phyloP scores from a whole-genome alignment of 2,113 vertebrate genomes.

The Drymodes brunneopygia region DNA sequence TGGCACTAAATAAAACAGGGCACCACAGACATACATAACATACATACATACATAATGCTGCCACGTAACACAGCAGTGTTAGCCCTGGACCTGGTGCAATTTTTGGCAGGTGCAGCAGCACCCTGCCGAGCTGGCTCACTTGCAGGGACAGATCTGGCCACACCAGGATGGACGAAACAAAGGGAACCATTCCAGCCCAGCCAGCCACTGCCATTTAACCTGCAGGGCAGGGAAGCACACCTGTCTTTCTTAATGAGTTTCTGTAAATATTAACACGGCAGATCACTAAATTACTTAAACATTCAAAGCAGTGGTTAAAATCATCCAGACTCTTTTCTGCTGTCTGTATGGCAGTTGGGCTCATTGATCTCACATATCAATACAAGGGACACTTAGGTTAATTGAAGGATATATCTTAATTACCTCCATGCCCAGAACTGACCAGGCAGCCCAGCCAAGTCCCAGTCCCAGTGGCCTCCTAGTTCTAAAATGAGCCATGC shows the following conservation, averaged over 20 bases:
- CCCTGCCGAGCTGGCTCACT: background rate
- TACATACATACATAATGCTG: background rate
- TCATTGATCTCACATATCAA: background rate
- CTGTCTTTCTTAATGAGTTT: background rate
- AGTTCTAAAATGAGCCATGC: background rate
- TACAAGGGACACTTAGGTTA: background rate
- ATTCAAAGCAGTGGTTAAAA: constrained; percentile 27
- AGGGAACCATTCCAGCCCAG: background rate
- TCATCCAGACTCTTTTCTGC: background rate
- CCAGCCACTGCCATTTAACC: background rate
- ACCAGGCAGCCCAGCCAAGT: background rate
- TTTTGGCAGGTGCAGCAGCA: background rate
- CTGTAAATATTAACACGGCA: background rate
- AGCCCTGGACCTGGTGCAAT: background rate
- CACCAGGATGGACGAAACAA: accelerated
- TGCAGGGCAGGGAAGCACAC: background rate
- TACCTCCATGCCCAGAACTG: background rate
- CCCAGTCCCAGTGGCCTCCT: background rate
- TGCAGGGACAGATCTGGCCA: background rate
- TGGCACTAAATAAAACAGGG: background rate
- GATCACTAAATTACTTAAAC: background rate
- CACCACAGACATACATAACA: accelerated
- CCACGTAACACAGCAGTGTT: background rate
- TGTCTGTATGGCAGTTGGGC: background rate
- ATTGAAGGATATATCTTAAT: background rate